These are phyloP conservation scores for Gymnoscopelus braueri DNA, from an alignment of 2,797 vertebrate genomes.

Conservation along the genomic window DNA sequence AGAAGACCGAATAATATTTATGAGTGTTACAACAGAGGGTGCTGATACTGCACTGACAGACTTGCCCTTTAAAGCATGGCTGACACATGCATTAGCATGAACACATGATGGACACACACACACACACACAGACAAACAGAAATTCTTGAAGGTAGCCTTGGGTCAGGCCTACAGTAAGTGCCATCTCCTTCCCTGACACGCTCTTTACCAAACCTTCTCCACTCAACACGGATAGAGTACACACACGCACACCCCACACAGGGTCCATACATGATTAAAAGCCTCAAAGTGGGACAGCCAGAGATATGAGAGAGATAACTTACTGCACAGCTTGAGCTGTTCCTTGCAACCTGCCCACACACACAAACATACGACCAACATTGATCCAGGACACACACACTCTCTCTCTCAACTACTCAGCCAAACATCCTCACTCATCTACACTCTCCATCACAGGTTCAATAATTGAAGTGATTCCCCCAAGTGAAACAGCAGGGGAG, in stretches of 20 bases:
- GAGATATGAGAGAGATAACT: too few relatives aligned
- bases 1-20: too few relatives aligned
- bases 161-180: constrained; percentile 44
- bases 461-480: constrained; percentile 57
- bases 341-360: constrained; percentile 43
- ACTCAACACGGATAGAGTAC: constrained; percentile 45
- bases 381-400: not conserved
- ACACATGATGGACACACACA: not conserved
- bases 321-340: constrained; percentile 48
- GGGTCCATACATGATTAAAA: constrained; percentile 77
- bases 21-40: not conserved
- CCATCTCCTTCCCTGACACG: constrained; percentile 52
- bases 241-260: constrained; percentile 8
- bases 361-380: constrained; percentile 29
- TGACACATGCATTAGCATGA: constrained; percentile 20
- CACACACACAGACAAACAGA: constrained; percentile 5
- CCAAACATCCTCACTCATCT: constrained; percentile 7
- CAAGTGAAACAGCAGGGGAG: constrained; percentile 41
- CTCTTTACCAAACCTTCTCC: constrained; percentile 52
- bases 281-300: constrained; percentile 71
- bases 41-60: constrained; percentile 1
- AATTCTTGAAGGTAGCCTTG: constrained; percentile 16
- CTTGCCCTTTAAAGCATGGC: constrained; percentile 27
- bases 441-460: constrained; percentile 30
- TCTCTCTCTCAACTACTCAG: not conserved